phyloP scores from a whole-genome alignment of 2,797 vertebrate species.

The Carduelis carduelis region DNA sequence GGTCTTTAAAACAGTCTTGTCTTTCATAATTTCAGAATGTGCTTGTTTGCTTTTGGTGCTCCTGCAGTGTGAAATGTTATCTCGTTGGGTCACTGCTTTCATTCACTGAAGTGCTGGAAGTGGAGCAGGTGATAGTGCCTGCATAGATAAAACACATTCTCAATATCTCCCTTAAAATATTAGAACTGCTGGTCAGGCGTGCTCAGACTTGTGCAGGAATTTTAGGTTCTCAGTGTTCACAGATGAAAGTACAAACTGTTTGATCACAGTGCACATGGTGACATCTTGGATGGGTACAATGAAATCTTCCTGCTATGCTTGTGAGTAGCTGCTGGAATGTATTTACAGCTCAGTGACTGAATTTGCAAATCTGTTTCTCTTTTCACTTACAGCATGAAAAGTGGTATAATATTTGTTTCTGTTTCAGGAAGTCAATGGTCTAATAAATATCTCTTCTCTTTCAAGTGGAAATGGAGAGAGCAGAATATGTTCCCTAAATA shows the following conservation, averaged over 20 bases:
- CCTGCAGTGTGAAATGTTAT: background rate
- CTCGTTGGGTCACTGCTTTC: background rate
- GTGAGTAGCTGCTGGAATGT: background rate
- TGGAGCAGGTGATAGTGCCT: background rate
- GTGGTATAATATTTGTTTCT: constrained; percentile 10
- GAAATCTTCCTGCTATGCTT: background rate
- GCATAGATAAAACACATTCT: constrained; percentile 34
- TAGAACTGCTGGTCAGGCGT: background rate
- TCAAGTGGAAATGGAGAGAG: background rate
- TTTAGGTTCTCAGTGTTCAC: constrained; percentile 16
- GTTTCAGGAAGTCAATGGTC: background rate
- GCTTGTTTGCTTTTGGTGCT: background rate
- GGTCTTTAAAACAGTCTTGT: background rate
- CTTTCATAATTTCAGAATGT: background rate
- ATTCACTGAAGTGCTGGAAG: background rate
- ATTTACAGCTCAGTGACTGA: constrained; percentile 33
- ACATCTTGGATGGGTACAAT: constrained; percentile 23
- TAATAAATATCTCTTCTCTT: constrained; percentile 29
- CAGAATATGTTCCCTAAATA: background rate
- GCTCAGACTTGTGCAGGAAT: constrained; percentile 5
- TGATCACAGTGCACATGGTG: background rate
- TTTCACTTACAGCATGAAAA: constrained; percentile 1
- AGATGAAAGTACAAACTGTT: constrained; percentile 41
- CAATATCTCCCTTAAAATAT: constrained; percentile 25
- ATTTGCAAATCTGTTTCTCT: constrained; percentile 26